Percentiles rank a stretch among this genome's conserved stretches.
Conservation (phyloP, 30 jellyfish, hydroid and myxozoan genomes). For the Cassiopea xamachana region DNA sequence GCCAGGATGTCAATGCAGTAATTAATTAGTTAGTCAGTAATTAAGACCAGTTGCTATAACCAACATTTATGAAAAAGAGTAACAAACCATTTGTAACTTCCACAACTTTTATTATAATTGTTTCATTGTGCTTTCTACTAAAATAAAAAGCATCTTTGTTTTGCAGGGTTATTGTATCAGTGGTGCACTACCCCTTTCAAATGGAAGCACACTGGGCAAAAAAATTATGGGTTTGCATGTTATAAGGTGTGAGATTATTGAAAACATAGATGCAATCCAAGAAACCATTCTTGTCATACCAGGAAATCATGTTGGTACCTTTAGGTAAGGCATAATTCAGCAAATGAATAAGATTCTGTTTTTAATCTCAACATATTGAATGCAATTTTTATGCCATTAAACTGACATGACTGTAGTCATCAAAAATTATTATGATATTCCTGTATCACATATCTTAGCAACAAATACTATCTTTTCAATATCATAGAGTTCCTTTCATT, state of each 20-base stretch:
- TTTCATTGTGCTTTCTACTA: too few relatives aligned
- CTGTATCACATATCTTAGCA: too few relatives aligned
- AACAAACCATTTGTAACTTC: too few relatives aligned
- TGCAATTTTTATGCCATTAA: too few relatives aligned
- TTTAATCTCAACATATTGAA: background rate
- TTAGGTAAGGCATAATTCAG: slow-evolving; percentile 55
- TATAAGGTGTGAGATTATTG: slow-evolving; percentile 63
- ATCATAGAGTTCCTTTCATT: background rate
- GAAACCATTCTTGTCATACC: slow-evolving; percentile 58
- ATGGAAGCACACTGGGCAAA: slow-evolving; percentile 85
- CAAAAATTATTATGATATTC: background rate
- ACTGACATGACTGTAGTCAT: background rate
- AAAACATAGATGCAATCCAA: slow-evolving; percentile 62
- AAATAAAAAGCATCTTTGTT: background rate
- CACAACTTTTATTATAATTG: too few relatives aligned
- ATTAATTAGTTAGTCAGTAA: too few relatives aligned
- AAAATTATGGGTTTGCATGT: slow-evolving; percentile 68
- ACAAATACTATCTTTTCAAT: too few relatives aligned
- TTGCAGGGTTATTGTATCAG: slow-evolving; percentile 80
- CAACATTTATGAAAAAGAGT: too few relatives aligned
- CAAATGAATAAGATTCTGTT: background rate
- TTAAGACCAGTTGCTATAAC: too few relatives aligned
- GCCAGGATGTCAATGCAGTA: too few relatives aligned
- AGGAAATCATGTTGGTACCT: slow-evolving; percentile 73
- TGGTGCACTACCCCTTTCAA: slow-evolving; percentile 88